Evolutionary conservation across 2,888 invertebrate species (phyloP), one percentile per base, ranked within the genome.

Genomic region (Fragum sueziense): DNA sequence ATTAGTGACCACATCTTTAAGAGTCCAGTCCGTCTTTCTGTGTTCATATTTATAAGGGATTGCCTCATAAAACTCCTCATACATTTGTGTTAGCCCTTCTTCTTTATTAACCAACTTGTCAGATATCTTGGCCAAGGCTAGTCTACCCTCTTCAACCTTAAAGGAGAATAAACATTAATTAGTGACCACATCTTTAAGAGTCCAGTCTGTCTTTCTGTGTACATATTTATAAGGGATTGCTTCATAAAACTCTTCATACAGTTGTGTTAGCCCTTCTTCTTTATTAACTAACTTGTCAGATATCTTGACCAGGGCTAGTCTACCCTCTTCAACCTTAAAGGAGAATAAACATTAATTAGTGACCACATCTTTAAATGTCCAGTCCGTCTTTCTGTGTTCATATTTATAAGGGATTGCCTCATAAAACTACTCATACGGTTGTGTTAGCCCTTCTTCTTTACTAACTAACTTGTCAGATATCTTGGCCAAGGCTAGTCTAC

Each of bases 121-220:
- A 68, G 85, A 84, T 3, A 61, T 17, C 29, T 29, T 61, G 31
- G 61, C 61, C n/a, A 90, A 70, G 3, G 85, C 73, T n/a, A 79
- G 84, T 72, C 88, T 89, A 14, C 89, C 90, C 29, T 90, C 87
- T 37, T 87, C 89, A 20, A 90, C 80, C 89, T 90, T 71, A n/a
- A 71, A 75, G 4, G 22, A 47, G 37, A 7, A 89, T 9, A 87
- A 77, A 69, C 88, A 86, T 57, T 84, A 86, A 73, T 88, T 88
- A 6, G 62, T 78, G 20, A 86, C 79, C n/a, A 88, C 74, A 54
- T 84, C 77, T 20, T 47, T 70, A 2, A 80, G 51, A 14, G 84
- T 74, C 70, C 82, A 73, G 17, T 67, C 68, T 2, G 62, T 33
- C 14, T 68, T 71, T 20, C 34, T 59, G 52, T 69, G 33, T 11